phyloP scores from a whole-genome alignment of 1,140 invertebrate genomes.

The Megalonaias nervosa region DNA sequence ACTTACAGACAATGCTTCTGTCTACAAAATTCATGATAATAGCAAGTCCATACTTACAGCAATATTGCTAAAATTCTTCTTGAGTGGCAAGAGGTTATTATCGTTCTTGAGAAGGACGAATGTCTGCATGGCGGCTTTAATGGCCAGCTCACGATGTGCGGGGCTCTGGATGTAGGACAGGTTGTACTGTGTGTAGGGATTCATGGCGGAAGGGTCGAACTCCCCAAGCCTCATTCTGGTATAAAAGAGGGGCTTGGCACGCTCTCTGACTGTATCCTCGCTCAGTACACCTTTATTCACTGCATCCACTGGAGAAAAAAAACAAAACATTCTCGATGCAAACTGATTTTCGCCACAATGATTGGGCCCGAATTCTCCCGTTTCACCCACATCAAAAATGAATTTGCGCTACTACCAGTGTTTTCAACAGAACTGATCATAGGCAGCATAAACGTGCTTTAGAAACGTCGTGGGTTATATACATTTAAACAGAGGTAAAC shows the following conservation, averaged over 20 bases:
- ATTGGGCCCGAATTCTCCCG: too few species aligned
- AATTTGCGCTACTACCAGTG: too few species aligned
- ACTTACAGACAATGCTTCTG: too few species aligned
- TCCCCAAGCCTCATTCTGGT: slow-evolving; percentile 67
- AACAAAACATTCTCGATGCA: neutral
- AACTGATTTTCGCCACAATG: too few species aligned
- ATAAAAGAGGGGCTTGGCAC: slow-evolving; percentile 67
- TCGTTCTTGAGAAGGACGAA: slow-evolving; percentile 68
- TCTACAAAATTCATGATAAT: too few species aligned
- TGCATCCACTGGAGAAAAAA: slow-evolving; percentile 50
- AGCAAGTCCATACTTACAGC: slow-evolving; percentile 35
- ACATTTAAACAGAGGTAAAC: too few species aligned
- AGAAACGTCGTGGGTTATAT: too few species aligned
- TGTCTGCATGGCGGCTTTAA: slow-evolving; percentile 58
- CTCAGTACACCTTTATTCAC: slow-evolving; percentile 50
- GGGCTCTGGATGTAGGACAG: slow-evolving; percentile 53
- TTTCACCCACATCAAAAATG: too few species aligned
- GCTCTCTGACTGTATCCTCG: slow-evolving; percentile 42
- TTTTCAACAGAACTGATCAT: too few species aligned
- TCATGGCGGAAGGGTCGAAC: slow-evolving; percentile 65
- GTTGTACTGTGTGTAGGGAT: slow-evolving; percentile 55
- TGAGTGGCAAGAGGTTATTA: slow-evolving; percentile 49
- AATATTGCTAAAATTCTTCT: slow-evolving; percentile 35
- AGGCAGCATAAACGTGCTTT: too few species aligned
- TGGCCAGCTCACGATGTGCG: slow-evolving; percentile 53